phyloP scores from a whole-genome alignment of 2,113 vertebrate species.

The Bucco capensis region DNA sequence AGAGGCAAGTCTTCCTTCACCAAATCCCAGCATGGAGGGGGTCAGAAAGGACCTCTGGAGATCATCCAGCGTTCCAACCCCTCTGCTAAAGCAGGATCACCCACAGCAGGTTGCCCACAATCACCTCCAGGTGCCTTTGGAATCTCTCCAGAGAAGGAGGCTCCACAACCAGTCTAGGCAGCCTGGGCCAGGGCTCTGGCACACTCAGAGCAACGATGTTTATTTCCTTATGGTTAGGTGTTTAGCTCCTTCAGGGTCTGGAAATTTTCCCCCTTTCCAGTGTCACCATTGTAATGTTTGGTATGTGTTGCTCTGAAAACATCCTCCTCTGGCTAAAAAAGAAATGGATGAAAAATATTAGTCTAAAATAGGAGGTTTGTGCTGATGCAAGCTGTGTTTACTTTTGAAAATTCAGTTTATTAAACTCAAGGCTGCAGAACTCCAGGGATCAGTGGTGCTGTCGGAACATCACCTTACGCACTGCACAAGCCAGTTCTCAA shows the following conservation, averaged over 20 bases:
- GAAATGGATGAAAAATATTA: not conserved
- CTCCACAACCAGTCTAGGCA: too few species aligned
- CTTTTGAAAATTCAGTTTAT: constrained; percentile 68
- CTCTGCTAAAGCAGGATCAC: too few species aligned
- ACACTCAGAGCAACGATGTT: too few species aligned
- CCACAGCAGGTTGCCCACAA: too few species aligned
- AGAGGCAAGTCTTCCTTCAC: not conserved
- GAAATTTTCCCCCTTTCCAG: not conserved
- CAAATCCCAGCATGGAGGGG: too few species aligned
- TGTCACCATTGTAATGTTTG: fast-evolving
- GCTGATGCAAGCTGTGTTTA: constrained; percentile 60
- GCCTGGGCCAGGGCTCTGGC: too few species aligned
- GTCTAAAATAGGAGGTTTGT: not conserved
- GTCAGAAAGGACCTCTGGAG: too few species aligned
- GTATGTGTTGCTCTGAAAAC: not conserved
- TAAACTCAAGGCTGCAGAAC: constrained; percentile 55
- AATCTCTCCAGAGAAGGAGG: too few species aligned
- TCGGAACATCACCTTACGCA: constrained; percentile 34
- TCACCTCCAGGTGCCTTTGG: too few species aligned
- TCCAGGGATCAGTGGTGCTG: constrained; percentile 60
- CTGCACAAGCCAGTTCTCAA: constrained; percentile 52
- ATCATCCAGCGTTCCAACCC: too few species aligned
- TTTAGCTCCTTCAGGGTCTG: not conserved
- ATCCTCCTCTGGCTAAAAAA: not conserved
- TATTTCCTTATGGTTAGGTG: too few species aligned